These are phyloP conservation scores for Ptiloglossa arizonensis DNA, from an alignment of 1,140 invertebrate genomes.

Conservation along the genomic window DNA sequence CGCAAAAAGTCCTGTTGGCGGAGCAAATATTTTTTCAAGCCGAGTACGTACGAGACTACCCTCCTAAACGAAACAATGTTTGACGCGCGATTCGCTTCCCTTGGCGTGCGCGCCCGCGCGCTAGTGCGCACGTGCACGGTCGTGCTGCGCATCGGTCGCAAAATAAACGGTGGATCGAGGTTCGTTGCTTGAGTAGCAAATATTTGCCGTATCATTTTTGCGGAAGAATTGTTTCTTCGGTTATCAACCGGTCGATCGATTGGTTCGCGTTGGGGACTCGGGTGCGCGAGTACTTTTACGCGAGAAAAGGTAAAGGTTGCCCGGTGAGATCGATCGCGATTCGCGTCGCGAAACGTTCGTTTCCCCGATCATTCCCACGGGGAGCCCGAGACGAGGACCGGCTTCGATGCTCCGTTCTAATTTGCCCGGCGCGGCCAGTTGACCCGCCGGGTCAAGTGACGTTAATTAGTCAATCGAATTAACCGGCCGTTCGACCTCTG, in stretches of 20 bases:
- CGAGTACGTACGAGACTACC: too few relatives aligned
- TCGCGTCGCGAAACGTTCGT: not conserved
- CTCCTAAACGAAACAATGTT: not conserved
- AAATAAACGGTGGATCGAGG: constrained; percentile 31
- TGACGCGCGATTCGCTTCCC: not conserved
- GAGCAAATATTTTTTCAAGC: constrained; percentile 23
- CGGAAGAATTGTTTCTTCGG: not conserved
- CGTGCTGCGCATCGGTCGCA: too few relatives aligned
- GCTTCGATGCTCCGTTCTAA: constrained; percentile 34
- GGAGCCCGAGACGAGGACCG: constrained; percentile 51
- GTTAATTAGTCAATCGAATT: constrained; percentile 67
- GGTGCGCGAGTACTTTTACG: not conserved
- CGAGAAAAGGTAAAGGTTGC: not conserved
- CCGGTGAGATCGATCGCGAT: not conserved
- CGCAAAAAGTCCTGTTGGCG: not conserved
- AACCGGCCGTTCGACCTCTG: constrained; percentile 57
- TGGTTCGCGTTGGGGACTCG: too few relatives aligned
- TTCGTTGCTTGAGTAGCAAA: constrained; percentile 27
- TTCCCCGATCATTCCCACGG: constrained; percentile 66
- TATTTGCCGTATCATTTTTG: constrained; percentile 20
- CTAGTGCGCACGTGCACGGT: too few relatives aligned
- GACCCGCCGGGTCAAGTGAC: constrained; percentile 62
- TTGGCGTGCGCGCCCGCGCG: not conserved
- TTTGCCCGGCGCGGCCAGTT: constrained; percentile 55
- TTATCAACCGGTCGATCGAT: not conserved